phyloP scores from a whole-genome alignment of 2,888 invertebrate species.

The Himalopsyche anomala region DNA sequence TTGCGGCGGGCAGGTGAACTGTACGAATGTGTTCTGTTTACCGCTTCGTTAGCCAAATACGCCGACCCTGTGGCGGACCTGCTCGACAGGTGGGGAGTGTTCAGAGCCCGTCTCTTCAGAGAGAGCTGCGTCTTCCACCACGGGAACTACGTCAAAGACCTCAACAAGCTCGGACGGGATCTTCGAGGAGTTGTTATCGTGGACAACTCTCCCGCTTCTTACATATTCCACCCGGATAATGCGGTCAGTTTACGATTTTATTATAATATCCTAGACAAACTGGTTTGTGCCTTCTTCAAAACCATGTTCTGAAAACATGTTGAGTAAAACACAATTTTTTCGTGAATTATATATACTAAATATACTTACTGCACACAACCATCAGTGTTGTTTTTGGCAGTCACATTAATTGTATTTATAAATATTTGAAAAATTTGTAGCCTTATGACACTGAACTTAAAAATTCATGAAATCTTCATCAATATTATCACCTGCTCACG shows the following conservation, averaged over 20 bases:
- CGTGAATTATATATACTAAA: too few relatives aligned
- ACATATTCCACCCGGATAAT: constrained; percentile 99
- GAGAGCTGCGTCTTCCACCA: constrained; percentile 99
- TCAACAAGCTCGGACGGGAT: constrained; percentile 97
- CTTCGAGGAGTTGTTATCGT: constrained; percentile 98
- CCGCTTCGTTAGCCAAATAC: constrained; percentile 99
- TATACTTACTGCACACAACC: too few relatives aligned
- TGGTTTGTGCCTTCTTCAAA: too few relatives aligned
- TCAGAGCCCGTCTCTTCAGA: constrained; percentile 96
- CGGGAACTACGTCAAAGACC: constrained; percentile 99
- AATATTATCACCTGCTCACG: too few relatives aligned
- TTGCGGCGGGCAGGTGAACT: constrained; percentile 97
- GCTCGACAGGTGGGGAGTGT: constrained; percentile 97
- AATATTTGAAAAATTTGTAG: too few relatives aligned
- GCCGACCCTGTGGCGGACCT: constrained; percentile 99
- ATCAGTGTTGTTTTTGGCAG: too few relatives aligned
- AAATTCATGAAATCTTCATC: too few relatives aligned
- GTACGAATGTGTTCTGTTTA: constrained; percentile 99
- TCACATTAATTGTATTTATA: too few relatives aligned
- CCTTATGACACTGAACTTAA: too few relatives aligned
- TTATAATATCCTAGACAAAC: too few relatives aligned
- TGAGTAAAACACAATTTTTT: too few relatives aligned
- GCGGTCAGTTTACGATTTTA: constrained; percentile 84
- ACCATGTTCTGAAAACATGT: too few relatives aligned
- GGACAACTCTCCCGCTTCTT: constrained; percentile 99